phyloP scores from a whole-genome alignment of 1,140 invertebrate species.

The Plectrocnemia conspersa region DNA sequence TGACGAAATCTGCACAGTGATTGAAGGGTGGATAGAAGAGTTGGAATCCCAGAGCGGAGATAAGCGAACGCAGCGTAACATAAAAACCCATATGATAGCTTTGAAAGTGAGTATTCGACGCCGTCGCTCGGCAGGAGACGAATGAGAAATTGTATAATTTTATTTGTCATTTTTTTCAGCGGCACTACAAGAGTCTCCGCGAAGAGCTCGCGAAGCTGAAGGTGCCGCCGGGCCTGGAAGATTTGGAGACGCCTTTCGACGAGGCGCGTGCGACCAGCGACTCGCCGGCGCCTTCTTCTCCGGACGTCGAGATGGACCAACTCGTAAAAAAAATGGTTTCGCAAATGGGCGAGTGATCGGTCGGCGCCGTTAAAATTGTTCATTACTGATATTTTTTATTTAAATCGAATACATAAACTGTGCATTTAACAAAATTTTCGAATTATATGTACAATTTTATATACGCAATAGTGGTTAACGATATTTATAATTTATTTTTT shows the following conservation, averaged over 20 bases:
- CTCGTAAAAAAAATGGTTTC: constrained; percentile 73
- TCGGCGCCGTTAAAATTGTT: no score
- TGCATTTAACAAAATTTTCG: no score
- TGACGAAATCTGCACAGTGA: constrained; percentile 82
- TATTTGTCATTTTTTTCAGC: constrained; percentile 49
- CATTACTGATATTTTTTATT: no score
- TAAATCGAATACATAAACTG: no score
- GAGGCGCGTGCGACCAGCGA: constrained; percentile 46
- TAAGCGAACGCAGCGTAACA: constrained; percentile 65
- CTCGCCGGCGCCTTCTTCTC: constrained; percentile 34
- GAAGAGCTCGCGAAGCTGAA: constrained; percentile 76
- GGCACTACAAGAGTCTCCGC: constrained; percentile 72
- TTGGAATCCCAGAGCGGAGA: constrained; percentile 71
- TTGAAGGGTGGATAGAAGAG: constrained; percentile 86
- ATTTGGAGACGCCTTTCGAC: constrained; percentile 59
- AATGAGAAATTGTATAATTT: constrained; percentile 17
- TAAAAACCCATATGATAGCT: constrained; percentile 70
- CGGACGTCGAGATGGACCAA: constrained; percentile 38
- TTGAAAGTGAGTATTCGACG: constrained; percentile 56
- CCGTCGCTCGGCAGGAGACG: not conserved
- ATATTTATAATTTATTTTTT: no score
- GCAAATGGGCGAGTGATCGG: constrained; percentile 60
- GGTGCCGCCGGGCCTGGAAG: constrained; percentile 66
- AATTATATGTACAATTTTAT: no score
- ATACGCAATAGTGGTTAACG: no score